phyloP scores from a whole-genome alignment of 2,888 invertebrate species.

The Chaetogeoica ovagalla region DNA sequence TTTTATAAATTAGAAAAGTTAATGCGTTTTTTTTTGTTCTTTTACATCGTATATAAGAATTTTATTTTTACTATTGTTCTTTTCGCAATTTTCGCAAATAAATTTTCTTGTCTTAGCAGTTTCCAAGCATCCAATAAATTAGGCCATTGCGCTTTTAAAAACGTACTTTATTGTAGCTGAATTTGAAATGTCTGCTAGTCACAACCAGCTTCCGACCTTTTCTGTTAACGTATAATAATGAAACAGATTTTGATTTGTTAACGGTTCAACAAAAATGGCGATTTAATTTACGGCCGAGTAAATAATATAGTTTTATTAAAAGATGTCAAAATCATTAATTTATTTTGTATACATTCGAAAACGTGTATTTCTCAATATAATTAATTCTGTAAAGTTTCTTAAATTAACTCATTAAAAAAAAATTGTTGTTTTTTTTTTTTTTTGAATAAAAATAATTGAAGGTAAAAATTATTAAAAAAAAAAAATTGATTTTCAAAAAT shows the following conservation, averaged over 20 bases:
- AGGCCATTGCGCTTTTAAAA: slow-evolving; percentile 1
- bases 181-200: background rate
- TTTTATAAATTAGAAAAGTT: too few relatives aligned
- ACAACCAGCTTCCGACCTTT: slow-evolving; percentile 14
- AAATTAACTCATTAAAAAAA: background rate
- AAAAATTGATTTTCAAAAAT: too few relatives aligned
- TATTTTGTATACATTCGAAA: background rate
- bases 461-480: too few relatives aligned
- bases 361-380: background rate
- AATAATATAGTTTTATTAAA: slow-evolving; percentile 8
- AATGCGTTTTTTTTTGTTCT: too few relatives aligned
- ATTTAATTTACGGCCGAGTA: slow-evolving; percentile 12
- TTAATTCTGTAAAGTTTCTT: background rate
- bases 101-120: background rate
- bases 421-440: background rate
- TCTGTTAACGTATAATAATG: slow-evolving; percentile 17
- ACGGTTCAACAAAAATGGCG: background rate
- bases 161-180: background rate
- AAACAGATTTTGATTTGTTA: slow-evolving; percentile 2
- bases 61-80: background rate
- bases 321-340: slow-evolving; percentile 6
- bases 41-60: too few relatives aligned
- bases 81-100: background rate
- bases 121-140: background rate
- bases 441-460: too few relatives aligned